Base-by-base conservation (phyloP, 2,113 vertebrate species). In the Scophthalmus maximus region DNA sequence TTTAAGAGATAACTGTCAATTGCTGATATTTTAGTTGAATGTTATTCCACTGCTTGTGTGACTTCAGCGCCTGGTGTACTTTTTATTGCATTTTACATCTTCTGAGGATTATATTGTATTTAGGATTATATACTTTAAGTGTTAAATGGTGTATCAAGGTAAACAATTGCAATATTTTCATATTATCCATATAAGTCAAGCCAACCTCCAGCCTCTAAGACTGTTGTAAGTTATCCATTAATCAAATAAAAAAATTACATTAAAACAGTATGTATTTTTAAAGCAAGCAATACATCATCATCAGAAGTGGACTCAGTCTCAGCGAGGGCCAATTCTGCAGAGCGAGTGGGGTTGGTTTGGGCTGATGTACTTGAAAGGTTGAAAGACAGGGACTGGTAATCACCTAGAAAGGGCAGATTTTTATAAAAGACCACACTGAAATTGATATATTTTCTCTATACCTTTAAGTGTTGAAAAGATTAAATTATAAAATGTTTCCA, bases 401-500 rank as follows among this genome's bases (percentile, higher is more conserved):
- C 66, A 38, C 55, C 44, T 42, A 72, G 38, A 64, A 76, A 72
- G 61, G 46, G 65, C 40, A 78, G 79, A 83, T 81, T 89, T 91
- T 88, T 89, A 60, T 88, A 82, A 66, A 27, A 75, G 68, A 78
- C 42, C 42, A 46, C 42, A 46, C 42, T 46, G 42, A 46, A 46
- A 46, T 46, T n/a, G 5, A 46, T 46, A n/a, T 46, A 46, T 46
- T 46, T 46, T 44, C 42, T 44, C n/a, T n/a, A 14, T 20, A 46
- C 57, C 34, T 57, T 78, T 56, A 79, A 85, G 50, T 83, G 84
- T 85, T 78, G 50, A 30, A 83, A 61, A 82, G 58, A 90, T 61
- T 80, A 79, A 85, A 85, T 87, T 83, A 88, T 85, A 78, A 85
- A 75, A 67, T 89, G 76, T 87, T 74, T 59, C 82, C 68, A 55